These are phyloP conservation scores for Copsychus sechellarum DNA, from an alignment of 2,113 vertebrate species.

Conservation along the genomic window DNA sequence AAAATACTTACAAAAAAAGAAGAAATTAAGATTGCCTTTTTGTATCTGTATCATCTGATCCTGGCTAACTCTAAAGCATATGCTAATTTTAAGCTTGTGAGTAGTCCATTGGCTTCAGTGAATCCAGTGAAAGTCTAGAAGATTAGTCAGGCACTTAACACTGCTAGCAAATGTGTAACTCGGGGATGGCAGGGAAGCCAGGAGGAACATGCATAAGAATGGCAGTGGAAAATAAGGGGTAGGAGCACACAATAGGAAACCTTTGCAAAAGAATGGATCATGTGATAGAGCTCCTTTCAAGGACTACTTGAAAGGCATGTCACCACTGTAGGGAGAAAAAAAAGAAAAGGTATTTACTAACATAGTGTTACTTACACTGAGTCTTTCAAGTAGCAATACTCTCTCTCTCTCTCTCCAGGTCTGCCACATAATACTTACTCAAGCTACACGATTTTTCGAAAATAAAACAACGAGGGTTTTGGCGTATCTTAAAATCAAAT, in stretches of 20 bases:
- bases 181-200: not conserved
- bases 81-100: not conserved
- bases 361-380: not conserved
- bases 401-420: not conserved
- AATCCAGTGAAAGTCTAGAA: conserved; percentile 14
- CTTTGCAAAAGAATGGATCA: not conserved
- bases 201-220: not conserved
- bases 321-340: not conserved
- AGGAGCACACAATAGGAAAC: not conserved
- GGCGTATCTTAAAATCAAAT: not conserved
- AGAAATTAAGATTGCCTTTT: not conserved
- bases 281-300: not conserved
- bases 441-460: not conserved
- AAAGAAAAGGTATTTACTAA: not conserved
- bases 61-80: not conserved
- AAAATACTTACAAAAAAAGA: not conserved
- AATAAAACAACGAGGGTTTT: not conserved
- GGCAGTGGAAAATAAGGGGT: not conserved
- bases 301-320: conserved; percentile 1
- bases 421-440: not conserved
- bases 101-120: not conserved
- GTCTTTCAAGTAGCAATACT: not conserved
- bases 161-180: not conserved
- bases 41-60: not conserved
- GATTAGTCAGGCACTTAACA: conserved; percentile 20